Percentiles rank a stretch among this genome's conserved stretches.
These are phyloP conservation scores for Lissonota sp. DNA, from an alignment of 2,888 invertebrate genomes.

Conservation along the genomic window DNA sequence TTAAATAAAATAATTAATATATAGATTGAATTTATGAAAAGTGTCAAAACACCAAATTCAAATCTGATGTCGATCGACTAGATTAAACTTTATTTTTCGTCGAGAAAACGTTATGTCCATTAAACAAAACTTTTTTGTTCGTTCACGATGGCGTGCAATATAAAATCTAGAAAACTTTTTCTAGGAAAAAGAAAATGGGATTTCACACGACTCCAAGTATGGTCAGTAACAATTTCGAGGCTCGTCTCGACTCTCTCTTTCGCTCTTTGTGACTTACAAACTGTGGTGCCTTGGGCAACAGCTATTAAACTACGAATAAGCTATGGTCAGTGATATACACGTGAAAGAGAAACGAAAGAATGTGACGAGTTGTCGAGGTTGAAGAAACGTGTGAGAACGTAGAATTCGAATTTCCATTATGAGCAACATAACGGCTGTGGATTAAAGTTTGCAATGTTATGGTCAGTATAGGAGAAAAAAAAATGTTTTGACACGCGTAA, in stretches of 20 bases:
- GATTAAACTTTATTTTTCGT: too few species aligned
- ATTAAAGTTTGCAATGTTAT: background rate
- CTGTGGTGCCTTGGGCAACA: background rate
- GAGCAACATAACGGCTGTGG: background rate
- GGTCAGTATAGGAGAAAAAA: slow-evolving; percentile 24
- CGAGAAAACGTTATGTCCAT: too few species aligned
- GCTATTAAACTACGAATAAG: background rate
- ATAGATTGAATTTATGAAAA: too few species aligned
- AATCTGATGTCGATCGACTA: too few species aligned
- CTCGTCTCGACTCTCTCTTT: background rate
- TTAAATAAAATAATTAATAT: too few species aligned
- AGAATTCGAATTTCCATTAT: background rate
- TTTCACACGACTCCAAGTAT: background rate
- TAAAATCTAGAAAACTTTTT: too few species aligned
- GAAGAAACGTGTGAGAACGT: background rate
- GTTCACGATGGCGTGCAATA: too few species aligned
- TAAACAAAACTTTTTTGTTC: too few species aligned
- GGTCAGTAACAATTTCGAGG: slow-evolving; percentile 3
- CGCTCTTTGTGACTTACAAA: background rate
- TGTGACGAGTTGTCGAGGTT: background rate
- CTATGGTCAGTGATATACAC: background rate
- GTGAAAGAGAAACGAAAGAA: slow-evolving; percentile 3
- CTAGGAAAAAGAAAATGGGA: background rate
- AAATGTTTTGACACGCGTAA: slow-evolving; percentile 57
- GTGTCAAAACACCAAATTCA: too few species aligned